Percentiles rank a stretch among this genome's conserved stretches.
Conservation (phyloP, 1,140 invertebrate genomes). For the Babylonia areolata region DNA sequence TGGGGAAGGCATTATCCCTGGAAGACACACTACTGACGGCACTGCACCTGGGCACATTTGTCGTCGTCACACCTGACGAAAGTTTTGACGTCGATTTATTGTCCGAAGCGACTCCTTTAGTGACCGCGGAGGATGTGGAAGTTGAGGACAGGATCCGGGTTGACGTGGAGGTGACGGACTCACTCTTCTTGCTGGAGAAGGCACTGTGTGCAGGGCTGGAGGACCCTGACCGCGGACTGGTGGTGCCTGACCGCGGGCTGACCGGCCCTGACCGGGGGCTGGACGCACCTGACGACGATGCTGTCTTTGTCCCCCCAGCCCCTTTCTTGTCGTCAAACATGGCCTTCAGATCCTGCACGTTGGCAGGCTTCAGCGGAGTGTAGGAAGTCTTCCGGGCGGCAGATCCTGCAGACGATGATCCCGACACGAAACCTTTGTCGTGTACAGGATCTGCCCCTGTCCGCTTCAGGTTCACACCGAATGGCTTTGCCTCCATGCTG, state of each 20-base stretch:
- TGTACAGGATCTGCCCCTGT: not conserved
- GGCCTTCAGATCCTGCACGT: conserved; percentile 50
- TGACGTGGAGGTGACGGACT: not conserved
- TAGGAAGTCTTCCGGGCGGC: conserved; percentile 18
- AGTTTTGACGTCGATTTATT: not conserved
- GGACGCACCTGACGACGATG: not conserved
- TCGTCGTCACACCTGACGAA: not conserved
- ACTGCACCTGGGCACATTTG: not conserved
- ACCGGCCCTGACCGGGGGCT: conserved; percentile 20
- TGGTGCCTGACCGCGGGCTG: conserved; percentile 31
- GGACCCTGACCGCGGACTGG: conserved; percentile 5
- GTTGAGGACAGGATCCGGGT: not conserved
- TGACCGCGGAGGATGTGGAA: not conserved
- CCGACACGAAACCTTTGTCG: conserved; percentile 5
- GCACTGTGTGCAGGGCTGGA: conserved; percentile 17
- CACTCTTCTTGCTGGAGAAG: conserved; percentile 4
- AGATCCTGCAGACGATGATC: not conserved
- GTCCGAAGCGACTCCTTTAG: not conserved
- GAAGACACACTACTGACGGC: not conserved
- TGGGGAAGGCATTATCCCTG: conserved; percentile 28
- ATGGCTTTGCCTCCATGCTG: conserved; percentile 30
- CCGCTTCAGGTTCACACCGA: conserved; percentile 28
- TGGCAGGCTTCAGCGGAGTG: conserved; percentile 49
- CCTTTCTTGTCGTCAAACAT: conserved; percentile 45
- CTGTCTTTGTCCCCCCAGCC: not conserved